phyloP scores from a whole-genome alignment of 2,888 invertebrate species.

The Uloborus plumipes region DNA sequence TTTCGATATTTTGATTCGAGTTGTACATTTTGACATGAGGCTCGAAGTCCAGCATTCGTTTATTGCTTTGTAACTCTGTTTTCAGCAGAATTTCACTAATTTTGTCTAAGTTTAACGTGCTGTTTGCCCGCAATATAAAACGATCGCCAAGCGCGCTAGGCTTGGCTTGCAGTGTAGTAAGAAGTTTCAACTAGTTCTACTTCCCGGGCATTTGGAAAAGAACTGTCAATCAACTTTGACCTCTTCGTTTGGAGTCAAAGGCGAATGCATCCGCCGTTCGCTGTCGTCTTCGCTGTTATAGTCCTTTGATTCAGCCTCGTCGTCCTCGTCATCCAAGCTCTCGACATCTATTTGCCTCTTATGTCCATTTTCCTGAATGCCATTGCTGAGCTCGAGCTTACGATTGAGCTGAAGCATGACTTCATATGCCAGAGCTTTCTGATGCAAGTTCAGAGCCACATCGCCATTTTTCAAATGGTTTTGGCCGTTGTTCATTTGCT shows the following conservation, averaged over 20 bases:
- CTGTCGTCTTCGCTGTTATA: constrained; percentile 49
- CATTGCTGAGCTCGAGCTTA: constrained; percentile 48
- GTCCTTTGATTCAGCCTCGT: constrained; percentile 45
- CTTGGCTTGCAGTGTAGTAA: too few relatives aligned
- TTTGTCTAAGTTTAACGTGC: too few relatives aligned
- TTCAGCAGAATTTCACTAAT: constrained; percentile 8
- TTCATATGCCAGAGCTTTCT: constrained; percentile 42
- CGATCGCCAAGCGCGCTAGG: too few relatives aligned
- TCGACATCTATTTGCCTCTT: constrained; percentile 49
- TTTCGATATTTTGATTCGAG: constrained; percentile 29
- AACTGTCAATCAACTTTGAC: constrained; percentile 53
- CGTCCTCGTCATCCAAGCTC: constrained; percentile 51
- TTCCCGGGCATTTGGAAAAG: not conserved
- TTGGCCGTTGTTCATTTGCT: not conserved
- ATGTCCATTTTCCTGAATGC: constrained; percentile 52
- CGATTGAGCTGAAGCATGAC: constrained; percentile 50
- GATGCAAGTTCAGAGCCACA: constrained; percentile 24
- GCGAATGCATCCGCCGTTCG: constrained; percentile 35
- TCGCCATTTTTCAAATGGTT: constrained; percentile 68
- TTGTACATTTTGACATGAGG: constrained; percentile 8
- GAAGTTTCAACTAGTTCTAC: constrained; percentile 32
- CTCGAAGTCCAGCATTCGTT: constrained; percentile 16
- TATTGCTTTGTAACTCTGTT: constrained; percentile 12
- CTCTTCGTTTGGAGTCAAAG: constrained; percentile 31
- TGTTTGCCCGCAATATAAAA: too few relatives aligned